phyloP scores from a whole-genome alignment of 1,140 invertebrate genomes.

The Drosophila kanapiae region DNA sequence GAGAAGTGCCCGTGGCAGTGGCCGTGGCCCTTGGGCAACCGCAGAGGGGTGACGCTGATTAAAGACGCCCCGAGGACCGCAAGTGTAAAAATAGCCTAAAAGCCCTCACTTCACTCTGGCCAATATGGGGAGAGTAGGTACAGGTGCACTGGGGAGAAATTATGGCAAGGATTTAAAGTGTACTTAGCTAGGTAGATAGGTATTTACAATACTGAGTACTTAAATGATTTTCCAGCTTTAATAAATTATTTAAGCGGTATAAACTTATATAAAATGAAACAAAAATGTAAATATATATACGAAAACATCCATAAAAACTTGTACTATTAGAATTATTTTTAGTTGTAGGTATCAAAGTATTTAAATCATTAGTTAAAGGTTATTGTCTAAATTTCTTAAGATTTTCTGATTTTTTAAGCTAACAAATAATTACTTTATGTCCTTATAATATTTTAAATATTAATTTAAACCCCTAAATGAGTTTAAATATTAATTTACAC shows the following conservation, averaged over 20 bases:
- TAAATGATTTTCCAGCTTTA: too few species aligned
- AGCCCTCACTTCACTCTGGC: conserved; percentile 2
- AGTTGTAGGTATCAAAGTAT: too few species aligned
- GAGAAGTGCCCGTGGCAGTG: conserved; percentile 13
- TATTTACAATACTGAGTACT: neutral
- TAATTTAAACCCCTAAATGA: neutral
- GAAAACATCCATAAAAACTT: too few species aligned
- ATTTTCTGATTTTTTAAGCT: too few species aligned
- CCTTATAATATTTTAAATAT: neutral
- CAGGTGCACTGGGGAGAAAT: conserved; percentile 7
- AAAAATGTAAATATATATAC: neutral
- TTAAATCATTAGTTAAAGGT: neutral
- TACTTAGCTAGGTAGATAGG: neutral
- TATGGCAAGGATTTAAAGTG: neutral
- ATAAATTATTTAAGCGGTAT: neutral
- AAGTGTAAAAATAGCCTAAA: conserved; percentile 57
- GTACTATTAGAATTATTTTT: too few species aligned
- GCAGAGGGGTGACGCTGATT: conserved; percentile 47
- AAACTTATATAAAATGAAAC: neutral
- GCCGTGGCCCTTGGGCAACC: conserved; percentile 6
- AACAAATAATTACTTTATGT: neutral
- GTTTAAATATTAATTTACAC: neutral
- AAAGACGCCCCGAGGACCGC: conserved; percentile 61
- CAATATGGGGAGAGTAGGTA: conserved; percentile 7
- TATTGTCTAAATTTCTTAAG: too few species aligned